A percentile compares a stretch with the other conserved stretches of the same genome.
phyloP scores from a whole-genome alignment of 2,113 vertebrate genomes.

The Barbus barbus region DNA sequence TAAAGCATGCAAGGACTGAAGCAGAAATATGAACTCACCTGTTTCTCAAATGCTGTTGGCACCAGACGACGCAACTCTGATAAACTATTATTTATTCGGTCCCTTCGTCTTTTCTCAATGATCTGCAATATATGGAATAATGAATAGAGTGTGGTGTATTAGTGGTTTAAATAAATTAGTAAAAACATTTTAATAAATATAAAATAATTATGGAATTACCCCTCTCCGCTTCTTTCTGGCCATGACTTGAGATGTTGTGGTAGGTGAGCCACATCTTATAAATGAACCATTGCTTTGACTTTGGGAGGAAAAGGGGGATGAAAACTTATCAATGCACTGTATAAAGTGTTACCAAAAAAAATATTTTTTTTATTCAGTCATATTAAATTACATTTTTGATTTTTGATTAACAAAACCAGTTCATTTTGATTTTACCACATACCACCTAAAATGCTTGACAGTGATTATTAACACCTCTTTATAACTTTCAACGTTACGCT shows the following conservation, averaged over 20 bases:
- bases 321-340: neutral
- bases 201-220: slow-evolving; percentile 51
- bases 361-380: neutral
- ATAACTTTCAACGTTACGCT: neutral
- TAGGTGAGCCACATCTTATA: slow-evolving; percentile 85
- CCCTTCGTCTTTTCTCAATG: slow-evolving; percentile 94
- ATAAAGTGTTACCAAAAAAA: too few relatives aligned
- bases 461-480: neutral
- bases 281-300: slow-evolving; percentile 82
- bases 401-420: neutral
- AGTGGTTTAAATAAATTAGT: neutral
- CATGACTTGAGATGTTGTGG: slow-evolving; percentile 89
- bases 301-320: slow-evolving; percentile 19
- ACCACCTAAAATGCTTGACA: neutral
- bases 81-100: slow-evolving; percentile 96
- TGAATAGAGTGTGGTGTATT: neutral
- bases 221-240: slow-evolving; percentile 88
- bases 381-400: neutral
- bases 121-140: slow-evolving; percentile 73
- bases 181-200: neutral
- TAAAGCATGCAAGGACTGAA: neutral
- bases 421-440: neutral
- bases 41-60: slow-evolving; percentile 93
- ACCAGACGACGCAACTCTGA: slow-evolving; percentile 91
- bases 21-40: slow-evolving; percentile 77